Evolutionary conservation across 2,113 vertebrate species (phyloP), one percentile per base, ranked within the genome.

Genomic region (Colinus virginianus): DNA sequence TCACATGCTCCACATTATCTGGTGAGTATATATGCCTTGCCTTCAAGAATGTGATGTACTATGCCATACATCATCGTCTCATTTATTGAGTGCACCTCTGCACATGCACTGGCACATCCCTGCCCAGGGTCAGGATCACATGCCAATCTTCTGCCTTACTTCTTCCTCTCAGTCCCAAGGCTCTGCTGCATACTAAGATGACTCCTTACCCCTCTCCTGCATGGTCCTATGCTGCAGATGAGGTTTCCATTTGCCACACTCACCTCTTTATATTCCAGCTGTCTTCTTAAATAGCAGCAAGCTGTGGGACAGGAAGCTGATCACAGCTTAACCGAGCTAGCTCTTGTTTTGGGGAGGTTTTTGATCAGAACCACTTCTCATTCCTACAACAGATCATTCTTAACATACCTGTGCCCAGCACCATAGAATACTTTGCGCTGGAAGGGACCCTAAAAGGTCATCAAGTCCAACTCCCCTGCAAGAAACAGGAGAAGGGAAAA

Each of bases 11-110:
- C 76, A 81, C 95, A 95, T 95, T 94, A 95, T 95, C 92, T 90
- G 88, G 75, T 94, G 92, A 96, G 92, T 96, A 90, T 96, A 95
- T 95, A 95, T 94, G 94, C 93, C 87, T 94, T 80, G 87, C 90
- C 93, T 96, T 96, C 93, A 64, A 56, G 89, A 88, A 80, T 19
- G 76, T 96, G 95, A 96, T 96, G 94, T 93, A 95, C 91, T 95
- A 14, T 45, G 91, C 91, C 84, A 94, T 96, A 92, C 64, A 96
- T 95, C 96, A 96, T 64, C 2, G 0, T 94, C 94, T 94, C 46
- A 93, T 96, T 95, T 95, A 96, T 96, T 61, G 95, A 96, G 90
- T 94, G 82, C 81, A 70, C 62, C 90, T 64, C 79, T 64, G 91
- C 82, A 83, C 30, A 5, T 2, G 58, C 61, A 38, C 79, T 85